These are phyloP conservation scores for Phaetusa simplex DNA, from an alignment of 2,113 vertebrate genomes.

Conservation along the genomic window DNA sequence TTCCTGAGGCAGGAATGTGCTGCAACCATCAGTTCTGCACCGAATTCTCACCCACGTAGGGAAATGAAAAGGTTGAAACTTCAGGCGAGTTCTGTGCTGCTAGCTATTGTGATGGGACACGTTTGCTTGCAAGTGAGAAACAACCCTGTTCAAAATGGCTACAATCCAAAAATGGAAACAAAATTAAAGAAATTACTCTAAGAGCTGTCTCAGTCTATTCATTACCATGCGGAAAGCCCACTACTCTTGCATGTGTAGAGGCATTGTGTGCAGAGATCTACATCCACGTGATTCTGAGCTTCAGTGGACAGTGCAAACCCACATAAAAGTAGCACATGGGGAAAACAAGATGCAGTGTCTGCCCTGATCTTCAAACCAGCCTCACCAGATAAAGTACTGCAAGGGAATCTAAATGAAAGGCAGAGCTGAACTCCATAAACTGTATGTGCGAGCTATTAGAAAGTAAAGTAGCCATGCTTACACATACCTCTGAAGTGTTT, in stretches of 20 bases:
- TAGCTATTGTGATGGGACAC: not conserved
- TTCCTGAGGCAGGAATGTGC: conserved; percentile 15
- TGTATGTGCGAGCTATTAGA: not conserved
- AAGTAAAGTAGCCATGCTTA: not conserved
- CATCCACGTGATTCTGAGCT: not conserved
- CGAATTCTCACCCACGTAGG: not conserved
- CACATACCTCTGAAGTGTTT: not conserved
- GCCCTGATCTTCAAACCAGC: not conserved
- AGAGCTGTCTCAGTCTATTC: not conserved
- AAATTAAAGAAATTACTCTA: not conserved
- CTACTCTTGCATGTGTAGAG: not conserved
- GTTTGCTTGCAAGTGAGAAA: not conserved
- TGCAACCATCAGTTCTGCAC: not conserved
- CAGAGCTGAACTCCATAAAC: not conserved
- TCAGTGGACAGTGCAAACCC: not conserved
- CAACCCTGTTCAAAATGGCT: not conserved
- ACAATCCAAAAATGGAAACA: not conserved
- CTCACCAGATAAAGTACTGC: not conserved
- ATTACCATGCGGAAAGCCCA: not conserved
- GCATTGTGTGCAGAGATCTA: not conserved
- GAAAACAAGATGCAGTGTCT: not conserved
- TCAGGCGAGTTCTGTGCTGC: not conserved
- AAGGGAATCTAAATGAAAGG: not conserved
- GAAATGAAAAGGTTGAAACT: not conserved
- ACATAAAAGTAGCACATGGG: not conserved